phyloP scores from a whole-genome alignment of 2,888 invertebrate species.

The Nowickia ferox region DNA sequence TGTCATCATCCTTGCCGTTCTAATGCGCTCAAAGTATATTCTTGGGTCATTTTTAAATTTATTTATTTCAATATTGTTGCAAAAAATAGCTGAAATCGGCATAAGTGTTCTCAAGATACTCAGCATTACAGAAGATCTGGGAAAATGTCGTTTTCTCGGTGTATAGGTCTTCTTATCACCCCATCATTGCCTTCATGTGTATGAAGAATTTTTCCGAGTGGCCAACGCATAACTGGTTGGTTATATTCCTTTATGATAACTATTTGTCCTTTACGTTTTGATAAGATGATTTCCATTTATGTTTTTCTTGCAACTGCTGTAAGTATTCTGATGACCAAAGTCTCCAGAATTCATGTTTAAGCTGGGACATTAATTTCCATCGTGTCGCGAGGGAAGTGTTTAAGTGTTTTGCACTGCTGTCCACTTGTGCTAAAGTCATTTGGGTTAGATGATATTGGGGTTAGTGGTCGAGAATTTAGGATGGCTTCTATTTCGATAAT shows the following conservation, averaged over 20 bases:
- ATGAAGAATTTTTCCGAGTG: constrained; percentile 26
- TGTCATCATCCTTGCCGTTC: no score
- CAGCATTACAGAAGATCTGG: no score
- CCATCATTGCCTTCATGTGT: background rate
- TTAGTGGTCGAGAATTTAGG: no score
- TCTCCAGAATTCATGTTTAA: constrained; percentile 31
- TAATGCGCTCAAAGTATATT: no score
- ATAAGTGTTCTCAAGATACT: no score
- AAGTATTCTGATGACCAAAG: constrained; percentile 5
- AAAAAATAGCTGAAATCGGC: no score
- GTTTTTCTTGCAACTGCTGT: background rate
- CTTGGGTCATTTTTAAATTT: no score
- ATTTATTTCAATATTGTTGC: no score
- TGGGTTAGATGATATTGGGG: background rate
- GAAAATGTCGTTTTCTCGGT: no score
- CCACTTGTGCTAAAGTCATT: constrained; percentile 4
- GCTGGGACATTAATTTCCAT: background rate
- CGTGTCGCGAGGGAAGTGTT: background rate
- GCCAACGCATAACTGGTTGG: background rate
- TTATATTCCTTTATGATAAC: constrained; percentile 31
- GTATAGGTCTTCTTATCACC: background rate
- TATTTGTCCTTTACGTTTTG: background rate
- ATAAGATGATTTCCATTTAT: background rate
- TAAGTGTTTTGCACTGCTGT: no score
- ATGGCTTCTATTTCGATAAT: no score